Percentiles rank a stretch among this genome's conserved stretches.
Conservation (phyloP, 2,888 invertebrate genomes). For the Danaus chrysippus region DNA sequence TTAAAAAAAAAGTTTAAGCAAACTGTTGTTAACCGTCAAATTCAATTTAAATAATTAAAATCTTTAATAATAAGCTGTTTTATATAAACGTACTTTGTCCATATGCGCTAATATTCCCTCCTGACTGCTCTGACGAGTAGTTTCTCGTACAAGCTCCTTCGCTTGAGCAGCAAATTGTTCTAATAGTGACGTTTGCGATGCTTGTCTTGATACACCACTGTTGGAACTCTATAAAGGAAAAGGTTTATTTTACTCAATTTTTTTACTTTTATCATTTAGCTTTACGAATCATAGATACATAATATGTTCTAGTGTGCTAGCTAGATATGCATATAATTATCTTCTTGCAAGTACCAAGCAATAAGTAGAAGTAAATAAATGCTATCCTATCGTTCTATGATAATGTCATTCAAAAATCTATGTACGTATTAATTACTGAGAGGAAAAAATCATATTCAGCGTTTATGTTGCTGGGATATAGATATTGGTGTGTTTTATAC, state of each 20-base stretch:
- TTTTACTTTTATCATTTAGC: neutral
- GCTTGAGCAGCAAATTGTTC: slow-evolving; percentile 94
- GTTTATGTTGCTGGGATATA: slow-evolving; percentile 5
- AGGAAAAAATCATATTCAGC: too few relatives aligned
- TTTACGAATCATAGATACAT: too few relatives aligned
- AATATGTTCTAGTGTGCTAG: too few relatives aligned
- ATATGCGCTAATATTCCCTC: slow-evolving; percentile 93
- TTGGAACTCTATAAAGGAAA: slow-evolving; percentile 48
- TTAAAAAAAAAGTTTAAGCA: too few relatives aligned
- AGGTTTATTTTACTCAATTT: neutral
- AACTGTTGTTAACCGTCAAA: neutral
- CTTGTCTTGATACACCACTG: slow-evolving; percentile 82
- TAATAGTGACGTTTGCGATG: slow-evolving; percentile 90
- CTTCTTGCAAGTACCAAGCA: too few relatives aligned
- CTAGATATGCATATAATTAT: too few relatives aligned
- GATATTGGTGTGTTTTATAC: slow-evolving; percentile 15
- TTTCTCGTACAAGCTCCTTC: slow-evolving; percentile 92
- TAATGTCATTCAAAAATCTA: neutral
- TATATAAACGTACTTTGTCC: slow-evolving; percentile 84
- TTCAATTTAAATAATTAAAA: neutral
- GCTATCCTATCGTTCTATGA: too few relatives aligned
- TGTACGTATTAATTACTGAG: neutral
- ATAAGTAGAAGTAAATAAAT: too few relatives aligned
- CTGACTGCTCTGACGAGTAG: slow-evolving; percentile 92
- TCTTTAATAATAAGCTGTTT: neutral